phyloP scores from a whole-genome alignment of 1,140 invertebrate species.

The Vanessa atalanta region DNA sequence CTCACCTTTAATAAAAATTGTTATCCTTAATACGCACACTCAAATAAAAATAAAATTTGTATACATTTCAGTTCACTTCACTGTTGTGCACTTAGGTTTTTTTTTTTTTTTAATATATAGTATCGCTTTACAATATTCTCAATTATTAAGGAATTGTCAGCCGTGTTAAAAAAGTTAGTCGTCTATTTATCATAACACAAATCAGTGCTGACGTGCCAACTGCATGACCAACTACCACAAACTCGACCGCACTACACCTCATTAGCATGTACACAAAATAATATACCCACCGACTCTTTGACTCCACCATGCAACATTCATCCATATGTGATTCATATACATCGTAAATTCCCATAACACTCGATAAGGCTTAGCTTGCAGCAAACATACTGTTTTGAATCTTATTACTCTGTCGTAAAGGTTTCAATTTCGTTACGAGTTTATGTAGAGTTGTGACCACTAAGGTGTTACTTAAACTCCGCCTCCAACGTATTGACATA shows the following conservation, averaged over 20 bases:
- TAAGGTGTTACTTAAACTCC: constrained; percentile 51
- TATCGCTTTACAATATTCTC: not conserved
- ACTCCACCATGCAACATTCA: constrained; percentile 38
- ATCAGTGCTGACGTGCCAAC: constrained; percentile 72
- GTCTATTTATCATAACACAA: constrained; percentile 66
- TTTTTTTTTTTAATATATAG: not conserved
- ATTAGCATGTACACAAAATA: constrained; percentile 75
- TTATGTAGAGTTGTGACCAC: constrained; percentile 25
- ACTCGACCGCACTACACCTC: constrained; percentile 73
- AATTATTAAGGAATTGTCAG: constrained; percentile 15
- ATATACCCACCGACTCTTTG: constrained; percentile 57
- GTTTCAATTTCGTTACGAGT: constrained; percentile 35
- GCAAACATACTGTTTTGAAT: constrained; percentile 33
- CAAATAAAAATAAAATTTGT: constrained; percentile 25
- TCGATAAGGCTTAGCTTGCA: constrained; percentile 30
- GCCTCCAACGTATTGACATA: constrained; percentile 68
- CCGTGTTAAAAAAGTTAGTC: constrained; percentile 30
- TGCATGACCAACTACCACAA: constrained; percentile 75
- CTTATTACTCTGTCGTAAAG: constrained; percentile 36
- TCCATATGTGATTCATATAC: constrained; percentile 38
- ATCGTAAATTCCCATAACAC: constrained; percentile 40
- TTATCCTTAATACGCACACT: constrained; percentile 16
- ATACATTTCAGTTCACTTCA: constrained; percentile 46
- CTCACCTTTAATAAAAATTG: constrained; percentile 25
- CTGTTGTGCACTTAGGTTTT: constrained; percentile 10